phyloP scores from a whole-genome alignment of 2,113 vertebrate species.

The Notiomystis cincta region DNA sequence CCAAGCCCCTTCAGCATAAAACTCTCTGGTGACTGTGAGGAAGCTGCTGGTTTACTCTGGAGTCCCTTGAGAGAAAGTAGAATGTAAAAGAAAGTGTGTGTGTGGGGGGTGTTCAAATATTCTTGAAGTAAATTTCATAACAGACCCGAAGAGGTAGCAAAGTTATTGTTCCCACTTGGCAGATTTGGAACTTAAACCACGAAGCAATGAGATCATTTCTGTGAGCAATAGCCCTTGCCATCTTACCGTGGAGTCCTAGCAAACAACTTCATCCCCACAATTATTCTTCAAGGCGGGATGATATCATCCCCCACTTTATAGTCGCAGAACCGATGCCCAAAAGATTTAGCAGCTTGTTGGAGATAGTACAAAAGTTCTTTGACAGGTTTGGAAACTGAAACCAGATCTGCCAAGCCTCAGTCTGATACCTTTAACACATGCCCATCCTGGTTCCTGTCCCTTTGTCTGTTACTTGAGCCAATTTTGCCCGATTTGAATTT shows the following conservation, averaged over 20 bases:
- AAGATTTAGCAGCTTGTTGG: slow-evolving; percentile 24
- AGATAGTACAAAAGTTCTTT: background rate
- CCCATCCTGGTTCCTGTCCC: background rate
- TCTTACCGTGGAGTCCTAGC: background rate
- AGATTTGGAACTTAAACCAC: slow-evolving; percentile 45
- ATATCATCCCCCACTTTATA: background rate
- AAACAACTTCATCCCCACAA: background rate
- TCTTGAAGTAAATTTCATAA: slow-evolving; percentile 33
- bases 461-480: background rate
- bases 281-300: background rate
- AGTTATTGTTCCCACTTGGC: slow-evolving; percentile 49
- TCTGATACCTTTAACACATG: slow-evolving; percentile 33
- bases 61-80: background rate
- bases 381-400: slow-evolving; percentile 21
- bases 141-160: slow-evolving; percentile 48
- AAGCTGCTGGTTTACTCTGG: background rate
- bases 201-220: slow-evolving; percentile 49
- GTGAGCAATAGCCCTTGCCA: slow-evolving; percentile 13
- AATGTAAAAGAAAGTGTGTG: background rate
- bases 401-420: background rate
- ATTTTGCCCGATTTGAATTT: background rate
- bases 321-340: background rate
- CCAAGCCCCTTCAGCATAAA: background rate
- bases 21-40: background rate
- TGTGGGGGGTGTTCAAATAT: background rate